phyloP scores from a whole-genome alignment of 2,797 vertebrate genomes.

The Muraenolepis orangiensis region DNA sequence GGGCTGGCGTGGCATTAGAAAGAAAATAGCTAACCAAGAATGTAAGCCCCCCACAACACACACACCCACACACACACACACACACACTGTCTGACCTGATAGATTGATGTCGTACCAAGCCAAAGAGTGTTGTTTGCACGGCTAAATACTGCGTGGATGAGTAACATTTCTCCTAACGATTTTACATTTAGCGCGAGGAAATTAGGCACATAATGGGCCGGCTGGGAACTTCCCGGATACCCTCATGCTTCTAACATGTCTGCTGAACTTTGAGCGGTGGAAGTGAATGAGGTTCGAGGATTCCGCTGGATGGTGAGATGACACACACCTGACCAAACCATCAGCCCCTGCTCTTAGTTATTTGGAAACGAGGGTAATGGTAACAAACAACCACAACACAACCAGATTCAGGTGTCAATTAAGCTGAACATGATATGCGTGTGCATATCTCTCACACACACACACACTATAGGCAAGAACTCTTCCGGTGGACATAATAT shows the following conservation, averaged over 20 bases:
- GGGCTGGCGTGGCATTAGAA: conserved; percentile 45
- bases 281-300: neutral
- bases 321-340: neutral
- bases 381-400: neutral
- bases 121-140: neutral
- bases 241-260: neutral
- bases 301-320: neutral
- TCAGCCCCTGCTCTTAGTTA: neutral
- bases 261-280: neutral
- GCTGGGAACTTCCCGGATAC: neutral
- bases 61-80: no score
- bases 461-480: neutral
- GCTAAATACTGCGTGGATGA: neutral
- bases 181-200: neutral
- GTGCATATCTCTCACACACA: conserved; percentile 3
- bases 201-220: neutral
- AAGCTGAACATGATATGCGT: neutral
- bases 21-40: conserved; percentile 55
- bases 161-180: neutral
- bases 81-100: neutral
- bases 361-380: neutral
- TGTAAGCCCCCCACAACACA: conserved; percentile 37
- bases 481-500: neutral
- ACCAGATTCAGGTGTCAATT: no score
- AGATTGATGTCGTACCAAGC: neutral